These are phyloP conservation scores for Notodonta dromedarius DNA, from an alignment of 2,888 invertebrate species.

Conservation along the genomic window DNA sequence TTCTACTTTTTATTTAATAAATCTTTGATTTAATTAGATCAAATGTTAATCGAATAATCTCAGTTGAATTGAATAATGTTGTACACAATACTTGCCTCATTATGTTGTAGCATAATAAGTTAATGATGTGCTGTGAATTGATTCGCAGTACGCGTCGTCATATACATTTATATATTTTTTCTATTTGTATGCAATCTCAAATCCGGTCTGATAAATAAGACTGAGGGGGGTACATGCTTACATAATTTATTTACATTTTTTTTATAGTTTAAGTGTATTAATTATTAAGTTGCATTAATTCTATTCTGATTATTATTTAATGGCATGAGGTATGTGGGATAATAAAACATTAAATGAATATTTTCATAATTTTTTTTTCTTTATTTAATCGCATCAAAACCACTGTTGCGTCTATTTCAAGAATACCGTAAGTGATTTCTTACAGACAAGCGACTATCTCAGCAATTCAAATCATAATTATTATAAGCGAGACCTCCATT, in stretches of 20 bases:
- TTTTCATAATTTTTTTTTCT: slow-evolving; percentile 37
- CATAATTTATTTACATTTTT: slow-evolving; percentile 3
- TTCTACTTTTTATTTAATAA: neutral
- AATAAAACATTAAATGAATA: slow-evolving; percentile 46
- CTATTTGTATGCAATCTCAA: slow-evolving; percentile 9
- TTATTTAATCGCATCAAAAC: neutral
- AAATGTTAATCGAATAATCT: neutral
- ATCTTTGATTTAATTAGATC: neutral
- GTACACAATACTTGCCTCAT: slow-evolving; percentile 19
- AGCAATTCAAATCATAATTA: too few relatives aligned
- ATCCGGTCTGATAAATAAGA: slow-evolving; percentile 24
- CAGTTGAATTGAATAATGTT: neutral
- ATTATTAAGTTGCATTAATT: slow-evolving; percentile 23
- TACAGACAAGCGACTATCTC: too few relatives aligned
- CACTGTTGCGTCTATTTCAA: too few relatives aligned
- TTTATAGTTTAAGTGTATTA: slow-evolving; percentile 12
- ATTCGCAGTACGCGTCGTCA: too few relatives aligned
- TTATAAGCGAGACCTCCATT: too few relatives aligned
- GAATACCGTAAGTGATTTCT: too few relatives aligned
- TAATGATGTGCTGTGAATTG: too few relatives aligned
- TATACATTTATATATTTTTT: neutral
- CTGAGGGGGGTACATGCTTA: slow-evolving; percentile 13
- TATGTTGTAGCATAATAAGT: too few relatives aligned
- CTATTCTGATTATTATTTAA: slow-evolving; percentile 33
- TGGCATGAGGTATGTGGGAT: slow-evolving; percentile 45